These are phyloP conservation scores for Galaxea fascicularis DNA, from an alignment of 92 coral and sea anemone genomes.

Conservation along the genomic window DNA sequence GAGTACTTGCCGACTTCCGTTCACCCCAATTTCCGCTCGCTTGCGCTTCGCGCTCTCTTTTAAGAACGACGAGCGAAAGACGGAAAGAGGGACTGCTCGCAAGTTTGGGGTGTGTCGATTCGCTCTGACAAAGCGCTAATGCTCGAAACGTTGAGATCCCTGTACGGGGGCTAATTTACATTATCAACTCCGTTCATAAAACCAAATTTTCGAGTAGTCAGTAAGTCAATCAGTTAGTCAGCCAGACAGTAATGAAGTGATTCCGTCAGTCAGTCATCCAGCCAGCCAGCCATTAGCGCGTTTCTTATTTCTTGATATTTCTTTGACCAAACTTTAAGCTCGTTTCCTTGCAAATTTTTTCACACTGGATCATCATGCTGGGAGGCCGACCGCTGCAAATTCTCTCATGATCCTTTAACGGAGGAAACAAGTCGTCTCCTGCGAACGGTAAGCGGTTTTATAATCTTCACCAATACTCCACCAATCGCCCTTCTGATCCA, in stretches of 20 bases:
- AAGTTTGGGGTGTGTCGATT: too few species aligned
- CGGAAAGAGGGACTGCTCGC: too few species aligned
- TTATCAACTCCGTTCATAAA: too few species aligned
- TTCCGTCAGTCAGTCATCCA: not conserved
- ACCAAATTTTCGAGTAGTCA: too few species aligned
- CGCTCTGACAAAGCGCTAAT: too few species aligned
- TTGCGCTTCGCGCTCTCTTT: too few species aligned
- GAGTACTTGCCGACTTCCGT: too few species aligned
- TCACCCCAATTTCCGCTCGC: too few species aligned
- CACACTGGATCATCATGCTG: conserved; percentile 65
- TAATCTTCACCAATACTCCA: not conserved
- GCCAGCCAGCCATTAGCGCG: not conserved
- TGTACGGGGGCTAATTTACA: too few species aligned
- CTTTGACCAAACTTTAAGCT: conserved; percentile 66
- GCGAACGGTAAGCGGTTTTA: conserved; percentile 67
- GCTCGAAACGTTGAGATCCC: too few species aligned
- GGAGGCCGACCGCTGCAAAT: conserved; percentile 74
- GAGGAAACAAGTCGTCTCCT: conserved; percentile 76
- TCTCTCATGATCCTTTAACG: conserved; percentile 87
- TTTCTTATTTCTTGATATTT: not conserved
- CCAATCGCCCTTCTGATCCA: too few species aligned
- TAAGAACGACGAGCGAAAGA: too few species aligned
- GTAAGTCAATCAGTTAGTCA: not conserved
- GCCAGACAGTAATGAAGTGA: not conserved
- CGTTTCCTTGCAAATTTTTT: conserved; percentile 89